Percentiles rank a stretch among this genome's conserved stretches.
These are phyloP conservation scores for Octodon degus DNA, from an alignment of 2,113 vertebrate genomes.

Conservation along the genomic window DNA sequence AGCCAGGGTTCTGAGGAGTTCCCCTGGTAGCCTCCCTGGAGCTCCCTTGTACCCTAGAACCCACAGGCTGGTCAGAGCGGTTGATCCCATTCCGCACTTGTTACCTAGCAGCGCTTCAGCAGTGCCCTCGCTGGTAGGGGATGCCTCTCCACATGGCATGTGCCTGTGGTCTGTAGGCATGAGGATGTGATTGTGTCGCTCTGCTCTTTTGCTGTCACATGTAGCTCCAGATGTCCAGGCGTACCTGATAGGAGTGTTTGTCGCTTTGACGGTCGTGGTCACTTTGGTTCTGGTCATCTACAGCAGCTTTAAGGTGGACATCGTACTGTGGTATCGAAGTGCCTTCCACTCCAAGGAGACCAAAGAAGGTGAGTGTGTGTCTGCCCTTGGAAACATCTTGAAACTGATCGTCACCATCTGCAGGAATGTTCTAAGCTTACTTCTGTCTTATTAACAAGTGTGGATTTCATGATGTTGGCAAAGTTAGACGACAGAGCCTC, in stretches of 20 bases:
- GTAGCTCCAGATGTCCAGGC: slow-evolving; percentile 64
- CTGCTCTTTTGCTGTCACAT: background rate
- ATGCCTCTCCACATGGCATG: background rate
- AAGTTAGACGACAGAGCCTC: background rate
- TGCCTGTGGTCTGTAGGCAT: too few species aligned
- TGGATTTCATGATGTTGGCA: background rate
- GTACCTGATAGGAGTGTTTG: slow-evolving; percentile 67
- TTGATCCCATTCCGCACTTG: background rate
- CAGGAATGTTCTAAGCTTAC: background rate
- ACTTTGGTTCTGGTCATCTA: background rate
- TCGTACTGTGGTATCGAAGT: slow-evolving; percentile 78
- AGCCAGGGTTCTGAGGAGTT: background rate
- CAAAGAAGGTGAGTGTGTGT: slow-evolving; percentile 60
- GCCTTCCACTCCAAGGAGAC: slow-evolving; percentile 9
- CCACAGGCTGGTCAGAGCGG: background rate
- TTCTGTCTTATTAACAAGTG: background rate
- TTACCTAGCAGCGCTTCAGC: background rate
- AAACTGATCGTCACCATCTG: accelerated
- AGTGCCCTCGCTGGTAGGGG: background rate
- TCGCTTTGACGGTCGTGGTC: background rate
- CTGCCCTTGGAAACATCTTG: background rate
- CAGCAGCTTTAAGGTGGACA: slow-evolving; percentile 71
- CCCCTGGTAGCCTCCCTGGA: background rate
- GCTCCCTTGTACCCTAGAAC: background rate
- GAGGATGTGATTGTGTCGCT: too few species aligned